Evolutionary conservation across 2,888 invertebrate species (phyloP).

Genomic region (Aporophyla nigra): DNA sequence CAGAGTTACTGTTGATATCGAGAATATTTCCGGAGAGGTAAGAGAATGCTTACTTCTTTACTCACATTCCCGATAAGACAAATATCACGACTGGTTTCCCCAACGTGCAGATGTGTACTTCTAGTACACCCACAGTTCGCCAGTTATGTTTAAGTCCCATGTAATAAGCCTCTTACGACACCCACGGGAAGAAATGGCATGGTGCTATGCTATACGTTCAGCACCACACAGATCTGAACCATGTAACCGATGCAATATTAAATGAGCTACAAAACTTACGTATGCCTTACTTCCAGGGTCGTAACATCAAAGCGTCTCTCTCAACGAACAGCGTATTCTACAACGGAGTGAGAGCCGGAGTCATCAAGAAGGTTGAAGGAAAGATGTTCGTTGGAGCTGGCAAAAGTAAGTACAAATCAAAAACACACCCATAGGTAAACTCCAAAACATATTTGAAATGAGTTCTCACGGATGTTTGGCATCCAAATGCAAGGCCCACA

Average conservation of each 20-base stretch:
- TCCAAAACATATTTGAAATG: neutral
- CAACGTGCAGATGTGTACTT: too few relatives aligned
- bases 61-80: neutral
- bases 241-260: too few relatives aligned
- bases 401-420: slow-evolving; percentile 86
- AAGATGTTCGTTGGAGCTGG: slow-evolving; percentile 92
- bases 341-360: slow-evolving; percentile 93
- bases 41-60: slow-evolving; percentile 4
- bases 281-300: slow-evolving; percentile 74
- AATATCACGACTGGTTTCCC: too few relatives aligned
- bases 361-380: slow-evolving; percentile 93
- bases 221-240: too few relatives aligned
- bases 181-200: too few relatives aligned
- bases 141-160: too few relatives aligned
- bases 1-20: slow-evolving; percentile 92
- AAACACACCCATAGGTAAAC: neutral
- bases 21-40: slow-evolving; percentile 91
- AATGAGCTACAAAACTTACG: neutral
- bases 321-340: slow-evolving; percentile 94
- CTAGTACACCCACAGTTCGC: too few relatives aligned
- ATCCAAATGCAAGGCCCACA: neutral
- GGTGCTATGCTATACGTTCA: too few relatives aligned
- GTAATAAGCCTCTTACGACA: too few relatives aligned
- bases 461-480: neutral
- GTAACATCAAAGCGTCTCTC: slow-evolving; percentile 93